Base-by-base conservation (phyloP, 2,888 invertebrate species). In the Philhelius pedissequus region DNA sequence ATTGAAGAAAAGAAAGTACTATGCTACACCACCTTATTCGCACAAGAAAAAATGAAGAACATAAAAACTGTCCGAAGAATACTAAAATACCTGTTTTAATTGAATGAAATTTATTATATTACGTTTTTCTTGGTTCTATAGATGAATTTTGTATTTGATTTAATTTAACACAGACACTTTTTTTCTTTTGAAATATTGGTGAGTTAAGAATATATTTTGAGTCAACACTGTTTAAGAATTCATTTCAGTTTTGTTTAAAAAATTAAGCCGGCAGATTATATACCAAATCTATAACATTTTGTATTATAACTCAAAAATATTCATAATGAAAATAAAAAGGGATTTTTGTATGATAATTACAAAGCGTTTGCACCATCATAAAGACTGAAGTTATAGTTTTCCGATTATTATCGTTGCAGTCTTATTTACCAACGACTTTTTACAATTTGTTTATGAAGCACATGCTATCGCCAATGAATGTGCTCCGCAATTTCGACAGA, bases 1-100 rank as follows among this genome's bases (percentile, higher is more conserved):
- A 13, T 86, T 89, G 11, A 91, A 91, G 80, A 90, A 92, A 70
- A 89, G 91, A 4, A 91, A 90, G 78, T 90, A 91, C 77, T 89
- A 89, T 73, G 90, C 88, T 32, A 90, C 90, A 9, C 89, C 90
- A 6, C 89, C 90, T 11, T 89, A 89, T 62, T 87, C 88, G 8
- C 87, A 88, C 35, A 90, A 89, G 74, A 90, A 89, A 76, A 83
- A 83, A 54, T 82, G 66, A 77, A 27, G 9, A 15, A 27, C 20
- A 9, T 48, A 18, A 62, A 35, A 18, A 18, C 9, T 11, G 22
- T 30, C 6, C 9, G 25, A 4, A 60, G 30, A n/a, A 38, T 32
- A 68, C 68, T 73, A 56, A 70, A 74, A 50, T 74, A 83, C 56
- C 56, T 83, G 60, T 64, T 74, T 68, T 60, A 20, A 66, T 73